A percentile compares a stretch with the other conserved stretches of the same genome.
Conservation (phyloP, 1,140 invertebrate genomes). For the Glomeris maerens region DNA sequence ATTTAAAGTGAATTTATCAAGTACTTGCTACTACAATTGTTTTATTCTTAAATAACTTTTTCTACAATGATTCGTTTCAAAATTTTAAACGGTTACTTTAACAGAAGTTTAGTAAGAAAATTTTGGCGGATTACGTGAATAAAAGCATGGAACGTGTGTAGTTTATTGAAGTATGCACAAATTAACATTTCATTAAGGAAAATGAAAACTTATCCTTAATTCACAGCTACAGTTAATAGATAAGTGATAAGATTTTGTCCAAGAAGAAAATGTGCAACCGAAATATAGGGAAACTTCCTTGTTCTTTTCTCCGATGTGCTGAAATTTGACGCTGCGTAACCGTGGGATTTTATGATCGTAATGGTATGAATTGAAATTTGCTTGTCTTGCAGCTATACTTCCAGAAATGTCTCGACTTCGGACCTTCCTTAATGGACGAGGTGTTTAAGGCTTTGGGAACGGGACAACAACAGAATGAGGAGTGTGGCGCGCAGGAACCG, state of each 20-base stretch:
- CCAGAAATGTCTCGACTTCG: constrained; percentile 71
- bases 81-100: no score
- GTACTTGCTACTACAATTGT: no score
- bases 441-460: constrained; percentile 63
- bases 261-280: neutral
- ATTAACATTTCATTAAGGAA: no score
- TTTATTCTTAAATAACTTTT: no score
- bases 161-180: no score
- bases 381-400: constrained; percentile 22
- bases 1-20: no score
- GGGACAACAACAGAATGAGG: constrained; percentile 15
- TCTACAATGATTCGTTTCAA: no score
- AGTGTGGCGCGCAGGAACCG: constrained; percentile 15
- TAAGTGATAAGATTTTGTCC: neutral
- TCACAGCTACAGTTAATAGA: neutral
- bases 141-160: no score
- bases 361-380: neutral
- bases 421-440: constrained; percentile 83
- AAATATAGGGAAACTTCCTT: neutral
- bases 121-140: no score
- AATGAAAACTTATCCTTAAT: neutral
- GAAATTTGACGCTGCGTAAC: neutral
- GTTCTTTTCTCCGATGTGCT: constrained; percentile 10
- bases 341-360: neutral
- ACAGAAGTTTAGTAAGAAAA: no score